These are phyloP conservation scores for Mastomys natalensis DNA, from an alignment of 2,113 vertebrate species.

Conservation along the genomic window DNA sequence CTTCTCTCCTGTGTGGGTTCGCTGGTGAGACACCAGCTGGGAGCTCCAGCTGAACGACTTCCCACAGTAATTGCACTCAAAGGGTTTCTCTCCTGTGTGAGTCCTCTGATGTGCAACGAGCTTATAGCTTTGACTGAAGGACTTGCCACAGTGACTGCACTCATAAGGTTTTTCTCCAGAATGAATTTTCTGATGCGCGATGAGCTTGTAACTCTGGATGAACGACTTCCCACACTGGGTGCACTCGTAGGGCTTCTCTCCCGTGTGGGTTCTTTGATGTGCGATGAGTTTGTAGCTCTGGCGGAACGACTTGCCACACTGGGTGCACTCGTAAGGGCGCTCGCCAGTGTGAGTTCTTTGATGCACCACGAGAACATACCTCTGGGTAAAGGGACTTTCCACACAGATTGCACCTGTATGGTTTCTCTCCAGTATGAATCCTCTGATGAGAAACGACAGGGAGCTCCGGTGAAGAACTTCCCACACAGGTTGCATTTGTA, in stretches of 20 bases:
- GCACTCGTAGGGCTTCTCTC: constrained; percentile 84
- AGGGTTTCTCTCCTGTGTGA: constrained; percentile 80
- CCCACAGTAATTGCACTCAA: constrained; percentile 78
- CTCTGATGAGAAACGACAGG: constrained; percentile 75
- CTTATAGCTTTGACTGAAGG: constrained; percentile 73
- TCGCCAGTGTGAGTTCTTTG: constrained; percentile 81
- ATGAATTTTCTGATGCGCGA: constrained; percentile 75
- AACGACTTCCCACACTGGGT: constrained; percentile 88
- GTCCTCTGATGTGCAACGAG: constrained; percentile 71
- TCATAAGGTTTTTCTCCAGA: constrained; percentile 77
- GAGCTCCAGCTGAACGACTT: constrained; percentile 81
- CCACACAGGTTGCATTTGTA: constrained; percentile 79
- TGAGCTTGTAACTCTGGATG: constrained; percentile 77
- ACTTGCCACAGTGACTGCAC: constrained; percentile 71
- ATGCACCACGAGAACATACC: constrained; percentile 77
- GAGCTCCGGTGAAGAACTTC: constrained; percentile 79
- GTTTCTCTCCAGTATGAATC: constrained; percentile 79
- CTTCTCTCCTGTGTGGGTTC: constrained; percentile 77
- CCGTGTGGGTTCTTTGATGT: constrained; percentile 77
- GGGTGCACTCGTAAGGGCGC: constrained; percentile 73
- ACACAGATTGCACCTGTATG: constrained; percentile 78
- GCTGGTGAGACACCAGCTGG: constrained; percentile 70
- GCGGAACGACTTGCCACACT: constrained; percentile 89
- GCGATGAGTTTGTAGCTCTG: constrained; percentile 92
- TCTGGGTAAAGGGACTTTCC: constrained; percentile 80